Conservation (phyloP, 1,140 invertebrate genomes). For the Rhagoletis pomonella region DNA sequence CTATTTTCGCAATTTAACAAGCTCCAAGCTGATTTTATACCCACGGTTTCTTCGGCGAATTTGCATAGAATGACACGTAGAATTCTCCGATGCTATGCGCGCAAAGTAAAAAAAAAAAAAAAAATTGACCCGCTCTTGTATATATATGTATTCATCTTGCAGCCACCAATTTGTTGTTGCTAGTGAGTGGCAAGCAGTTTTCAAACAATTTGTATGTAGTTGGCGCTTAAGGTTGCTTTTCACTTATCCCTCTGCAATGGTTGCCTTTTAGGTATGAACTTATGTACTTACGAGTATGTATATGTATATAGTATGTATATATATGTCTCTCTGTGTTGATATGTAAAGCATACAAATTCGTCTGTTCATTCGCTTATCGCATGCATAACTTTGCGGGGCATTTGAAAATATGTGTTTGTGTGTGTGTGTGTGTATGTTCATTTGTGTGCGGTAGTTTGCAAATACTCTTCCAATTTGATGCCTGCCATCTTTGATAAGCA, state of each 20-base stretch:
- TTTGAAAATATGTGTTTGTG: background rate
- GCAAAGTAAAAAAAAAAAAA: no score
- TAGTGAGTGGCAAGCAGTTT: slow-evolving; percentile 7
- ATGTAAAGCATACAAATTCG: background rate
- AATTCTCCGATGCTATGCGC: no score
- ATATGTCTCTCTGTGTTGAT: no score
- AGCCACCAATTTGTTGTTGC: slow-evolving; percentile 11
- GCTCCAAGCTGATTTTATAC: no score
- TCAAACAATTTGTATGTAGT: slow-evolving; percentile 31
- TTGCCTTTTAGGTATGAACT: background rate
- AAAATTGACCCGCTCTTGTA: background rate
- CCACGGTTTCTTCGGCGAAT: no score
- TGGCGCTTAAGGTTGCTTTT: background rate
- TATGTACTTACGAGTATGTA: background rate
- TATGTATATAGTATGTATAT: background rate
- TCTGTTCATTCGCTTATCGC: background rate
- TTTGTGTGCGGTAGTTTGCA: background rate
- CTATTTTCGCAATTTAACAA: no score
- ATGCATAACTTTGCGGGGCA: background rate
- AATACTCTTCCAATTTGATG: slow-evolving; percentile 23
- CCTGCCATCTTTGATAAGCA: slow-evolving; percentile 13
- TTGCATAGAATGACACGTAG: no score
- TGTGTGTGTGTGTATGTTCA: no score
- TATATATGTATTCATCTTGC: background rate
- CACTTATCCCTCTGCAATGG: background rate